Evolutionary conservation across 2,797 vertebrate species (phyloP).

Genomic region (Sardinella longiceps): DNA sequence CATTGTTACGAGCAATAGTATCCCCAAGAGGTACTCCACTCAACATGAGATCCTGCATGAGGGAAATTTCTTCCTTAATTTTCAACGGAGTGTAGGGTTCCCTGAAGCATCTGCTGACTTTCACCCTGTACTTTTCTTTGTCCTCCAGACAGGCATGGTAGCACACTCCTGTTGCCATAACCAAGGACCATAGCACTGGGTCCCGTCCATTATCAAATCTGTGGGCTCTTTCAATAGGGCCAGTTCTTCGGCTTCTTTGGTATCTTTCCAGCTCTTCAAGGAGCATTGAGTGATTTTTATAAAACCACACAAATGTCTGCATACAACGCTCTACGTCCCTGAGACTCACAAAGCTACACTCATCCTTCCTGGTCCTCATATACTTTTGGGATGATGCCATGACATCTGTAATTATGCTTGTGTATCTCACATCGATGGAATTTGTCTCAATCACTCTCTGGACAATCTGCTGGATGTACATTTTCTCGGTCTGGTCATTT

Average conservation of each 20-base stretch:
- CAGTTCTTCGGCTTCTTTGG: slow-evolving; percentile 41
- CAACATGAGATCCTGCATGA: slow-evolving; percentile 89
- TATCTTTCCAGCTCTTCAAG: slow-evolving; percentile 70
- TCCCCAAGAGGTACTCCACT: slow-evolving; percentile 79
- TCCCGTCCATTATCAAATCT: slow-evolving; percentile 55
- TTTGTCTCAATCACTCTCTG: slow-evolving; percentile 74
- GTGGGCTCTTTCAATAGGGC: slow-evolving; percentile 34
- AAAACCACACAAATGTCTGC: slow-evolving; percentile 89
- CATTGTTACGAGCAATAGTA: slow-evolving; percentile 89
- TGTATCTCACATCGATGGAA: slow-evolving; percentile 29
- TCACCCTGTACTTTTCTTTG: slow-evolving; percentile 78
- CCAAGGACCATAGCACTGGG: slow-evolving; percentile 82
- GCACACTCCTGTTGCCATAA: slow-evolving; percentile 88
- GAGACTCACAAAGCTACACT: slow-evolving; percentile 94
- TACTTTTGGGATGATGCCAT: slow-evolving; percentile 88
- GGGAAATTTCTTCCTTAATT: slow-evolving; percentile 82
- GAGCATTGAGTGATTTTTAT: slow-evolving; percentile 70
- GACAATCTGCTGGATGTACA: slow-evolving; percentile 93
- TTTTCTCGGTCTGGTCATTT: slow-evolving; percentile 81
- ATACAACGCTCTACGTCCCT: slow-evolving; percentile 95
- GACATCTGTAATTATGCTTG: slow-evolving; percentile 69
- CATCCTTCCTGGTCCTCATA: slow-evolving; percentile 82
- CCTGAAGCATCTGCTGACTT: slow-evolving; percentile 74
- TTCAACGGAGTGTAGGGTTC: slow-evolving; percentile 61
- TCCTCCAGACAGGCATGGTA: slow-evolving; percentile 91